phyloP scores from a whole-genome alignment of 2,113 vertebrate species.

The Drymodes brunneopygia region DNA sequence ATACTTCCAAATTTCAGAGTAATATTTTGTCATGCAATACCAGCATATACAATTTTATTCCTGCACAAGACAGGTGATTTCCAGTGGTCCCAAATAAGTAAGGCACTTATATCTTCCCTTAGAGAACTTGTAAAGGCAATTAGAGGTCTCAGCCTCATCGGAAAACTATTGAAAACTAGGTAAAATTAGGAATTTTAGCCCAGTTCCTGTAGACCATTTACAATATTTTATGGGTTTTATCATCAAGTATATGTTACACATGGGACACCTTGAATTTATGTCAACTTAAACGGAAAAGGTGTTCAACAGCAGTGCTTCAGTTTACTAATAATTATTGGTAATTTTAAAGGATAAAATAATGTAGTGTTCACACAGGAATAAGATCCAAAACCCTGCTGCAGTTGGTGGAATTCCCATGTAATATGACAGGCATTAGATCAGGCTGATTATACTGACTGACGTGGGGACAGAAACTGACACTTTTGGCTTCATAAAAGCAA shows the following conservation, averaged over 20 bases:
- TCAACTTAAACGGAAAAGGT: not conserved
- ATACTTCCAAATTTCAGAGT: not conserved
- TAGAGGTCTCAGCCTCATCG: not conserved
- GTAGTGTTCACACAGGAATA: not conserved
- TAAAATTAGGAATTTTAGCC: not conserved
- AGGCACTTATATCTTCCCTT: not conserved
- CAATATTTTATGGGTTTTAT: not conserved
- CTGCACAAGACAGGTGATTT: not conserved
- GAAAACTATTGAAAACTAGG: not conserved
- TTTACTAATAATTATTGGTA: not conserved
- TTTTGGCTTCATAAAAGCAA: slow-evolving; percentile 38
- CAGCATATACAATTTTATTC: not conserved
- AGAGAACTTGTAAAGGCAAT: not conserved
- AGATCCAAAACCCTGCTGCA: not conserved
- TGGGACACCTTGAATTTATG: not conserved
- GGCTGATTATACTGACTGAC: not conserved
- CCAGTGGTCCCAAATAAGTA: not conserved
- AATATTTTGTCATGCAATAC: not conserved
- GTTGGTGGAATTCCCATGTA: not conserved
- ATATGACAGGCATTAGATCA: not conserved
- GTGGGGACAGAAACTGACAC: not conserved
- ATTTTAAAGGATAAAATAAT: not conserved
- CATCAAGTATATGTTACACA: not conserved
- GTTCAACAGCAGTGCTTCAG: not conserved
- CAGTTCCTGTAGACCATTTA: not conserved